Conservation (phyloP, 2,888 invertebrate species). For the Caenorhabditis sp. region DNA sequence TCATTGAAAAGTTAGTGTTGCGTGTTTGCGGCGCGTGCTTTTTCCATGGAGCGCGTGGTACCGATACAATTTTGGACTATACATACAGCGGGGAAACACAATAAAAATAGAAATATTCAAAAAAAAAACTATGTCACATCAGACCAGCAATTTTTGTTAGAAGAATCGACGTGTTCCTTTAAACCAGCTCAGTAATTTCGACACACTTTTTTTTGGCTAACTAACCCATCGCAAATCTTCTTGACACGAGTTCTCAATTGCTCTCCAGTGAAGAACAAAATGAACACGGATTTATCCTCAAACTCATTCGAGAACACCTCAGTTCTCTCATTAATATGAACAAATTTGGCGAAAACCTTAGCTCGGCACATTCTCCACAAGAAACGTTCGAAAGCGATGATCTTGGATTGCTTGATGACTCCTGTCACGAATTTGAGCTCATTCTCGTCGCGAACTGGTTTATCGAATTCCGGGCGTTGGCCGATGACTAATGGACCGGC, state of each 20-base stretch:
- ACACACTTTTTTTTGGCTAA: too few relatives aligned
- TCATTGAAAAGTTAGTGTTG: too few relatives aligned
- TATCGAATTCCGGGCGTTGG: slow-evolving; percentile 37
- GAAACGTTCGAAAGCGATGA: slow-evolving; percentile 95
- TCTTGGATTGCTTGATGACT: slow-evolving; percentile 88
- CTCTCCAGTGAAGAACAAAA: slow-evolving; percentile 83
- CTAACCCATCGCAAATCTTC: slow-evolving; percentile 91
- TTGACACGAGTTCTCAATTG: slow-evolving; percentile 92
- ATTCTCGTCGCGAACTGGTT: slow-evolving; percentile 47
- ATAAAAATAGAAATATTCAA: too few relatives aligned
- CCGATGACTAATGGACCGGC: slow-evolving; percentile 50
- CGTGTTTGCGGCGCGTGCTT: too few relatives aligned
- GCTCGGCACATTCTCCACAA: slow-evolving; percentile 96
- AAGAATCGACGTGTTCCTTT: too few relatives aligned
- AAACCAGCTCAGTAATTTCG: too few relatives aligned
- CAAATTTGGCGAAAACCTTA: slow-evolving; percentile 76
- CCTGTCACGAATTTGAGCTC: slow-evolving; percentile 85
- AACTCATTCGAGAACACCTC: slow-evolving; percentile 74
- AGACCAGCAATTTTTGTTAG: too few relatives aligned
- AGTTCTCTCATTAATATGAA: slow-evolving; percentile 49
- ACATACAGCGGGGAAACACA: too few relatives aligned
- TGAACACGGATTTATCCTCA: slow-evolving; percentile 94
- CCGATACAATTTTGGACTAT: too few relatives aligned
- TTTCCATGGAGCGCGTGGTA: too few relatives aligned
- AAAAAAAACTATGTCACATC: too few relatives aligned